Percentiles rank a stretch among this genome's conserved stretches.
phyloP scores from a whole-genome alignment of 2,888 invertebrate species.

The Chrysolina americana region DNA sequence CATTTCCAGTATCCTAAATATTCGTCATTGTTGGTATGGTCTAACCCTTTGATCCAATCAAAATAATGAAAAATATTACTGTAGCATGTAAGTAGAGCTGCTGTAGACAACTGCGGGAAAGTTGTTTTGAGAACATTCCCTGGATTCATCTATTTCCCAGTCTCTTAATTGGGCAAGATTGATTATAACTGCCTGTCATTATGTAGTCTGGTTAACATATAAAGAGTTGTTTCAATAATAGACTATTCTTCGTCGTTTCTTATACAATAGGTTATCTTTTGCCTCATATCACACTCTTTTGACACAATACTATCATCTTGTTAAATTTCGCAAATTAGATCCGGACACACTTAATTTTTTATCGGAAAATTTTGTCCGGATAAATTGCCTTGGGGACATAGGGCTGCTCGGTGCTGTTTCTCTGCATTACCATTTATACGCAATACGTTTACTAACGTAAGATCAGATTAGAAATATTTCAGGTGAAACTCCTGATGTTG shows the following conservation, averaged over 20 bases:
- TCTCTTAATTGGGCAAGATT: no score
- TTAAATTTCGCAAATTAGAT: background rate
- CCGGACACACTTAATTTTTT: background rate
- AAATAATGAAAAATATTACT: no score
- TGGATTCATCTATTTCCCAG: no score
- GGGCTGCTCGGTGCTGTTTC: background rate
- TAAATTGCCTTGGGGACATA: background rate
- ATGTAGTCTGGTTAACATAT: no score
- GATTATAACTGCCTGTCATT: no score
- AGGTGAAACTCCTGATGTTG: background rate
- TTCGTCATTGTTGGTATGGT: no score
- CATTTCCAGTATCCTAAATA: no score
- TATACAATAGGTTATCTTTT: background rate
- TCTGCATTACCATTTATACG: background rate
- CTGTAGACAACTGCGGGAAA: no score
- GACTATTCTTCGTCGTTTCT: background rate
- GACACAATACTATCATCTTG: background rate
- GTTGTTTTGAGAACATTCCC: no score
- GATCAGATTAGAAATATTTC: background rate
- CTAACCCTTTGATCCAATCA: no score
- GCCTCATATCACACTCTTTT: background rate
- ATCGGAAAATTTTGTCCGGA: background rate
- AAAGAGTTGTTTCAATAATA: no score
- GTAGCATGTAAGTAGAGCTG: no score
- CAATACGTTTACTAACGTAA: background rate